These are phyloP conservation scores for Conomelus anceps DNA, from an alignment of 2,888 invertebrate species.

Conservation along the genomic window DNA sequence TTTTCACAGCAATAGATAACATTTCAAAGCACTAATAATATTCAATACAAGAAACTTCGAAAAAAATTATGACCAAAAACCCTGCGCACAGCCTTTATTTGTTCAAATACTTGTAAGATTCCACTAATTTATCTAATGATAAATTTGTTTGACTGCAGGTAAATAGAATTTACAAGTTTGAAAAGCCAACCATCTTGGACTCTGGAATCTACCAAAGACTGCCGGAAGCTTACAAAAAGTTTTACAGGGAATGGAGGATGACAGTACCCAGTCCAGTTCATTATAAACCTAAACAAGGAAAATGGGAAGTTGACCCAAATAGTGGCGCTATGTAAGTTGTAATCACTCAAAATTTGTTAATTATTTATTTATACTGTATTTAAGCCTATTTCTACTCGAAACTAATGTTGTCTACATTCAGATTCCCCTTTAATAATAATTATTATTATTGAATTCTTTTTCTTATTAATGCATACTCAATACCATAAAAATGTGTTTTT, in stretches of 20 bases:
- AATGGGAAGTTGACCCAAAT: constrained; percentile 63
- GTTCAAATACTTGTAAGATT: not conserved
- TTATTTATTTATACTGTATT: too few species aligned
- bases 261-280: constrained; percentile 55
- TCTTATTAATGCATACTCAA: not conserved
- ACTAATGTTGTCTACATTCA: too few species aligned
- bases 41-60: too few species aligned
- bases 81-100: too few species aligned
- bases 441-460: too few species aligned
- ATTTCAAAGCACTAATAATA: too few species aligned
- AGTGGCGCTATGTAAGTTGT: constrained; percentile 66
- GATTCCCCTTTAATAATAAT: not conserved
- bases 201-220: constrained; percentile 52
- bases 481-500: too few species aligned
- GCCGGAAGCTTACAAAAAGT: constrained; percentile 77
- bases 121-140: not conserved
- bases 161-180: constrained; percentile 22
- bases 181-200: constrained; percentile 27
- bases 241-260: constrained; percentile 77
- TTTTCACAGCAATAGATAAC: too few species aligned
- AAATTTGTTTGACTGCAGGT: not conserved
- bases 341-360: too few species aligned
- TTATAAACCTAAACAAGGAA: constrained; percentile 65
- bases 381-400: too few species aligned
- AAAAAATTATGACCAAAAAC: too few species aligned